Percentiles rank a stretch among this genome's conserved stretches.
Evolutionary conservation across 2,797 vertebrate genomes (phyloP).

Genomic region (Propithecus deckenii): DNA sequence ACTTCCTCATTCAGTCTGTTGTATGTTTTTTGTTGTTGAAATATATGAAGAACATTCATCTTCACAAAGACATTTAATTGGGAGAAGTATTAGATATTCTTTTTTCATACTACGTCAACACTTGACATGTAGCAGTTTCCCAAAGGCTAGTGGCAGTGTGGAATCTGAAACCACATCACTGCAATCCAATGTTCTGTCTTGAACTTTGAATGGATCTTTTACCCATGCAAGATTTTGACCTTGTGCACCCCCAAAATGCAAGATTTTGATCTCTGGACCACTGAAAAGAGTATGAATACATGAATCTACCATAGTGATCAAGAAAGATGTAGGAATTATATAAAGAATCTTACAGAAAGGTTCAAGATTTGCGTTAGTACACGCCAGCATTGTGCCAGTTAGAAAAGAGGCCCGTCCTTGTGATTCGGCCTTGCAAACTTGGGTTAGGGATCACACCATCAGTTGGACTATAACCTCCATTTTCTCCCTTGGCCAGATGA

Average conservation of each 20-base stretch:
- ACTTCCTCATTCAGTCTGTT: not conserved
- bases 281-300: not conserved
- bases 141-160: not conserved
- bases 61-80: not conserved
- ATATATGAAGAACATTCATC: not conserved
- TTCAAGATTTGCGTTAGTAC: not conserved
- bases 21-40: not conserved
- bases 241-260: not conserved
- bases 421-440: not conserved
- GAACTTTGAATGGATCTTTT: not conserved
- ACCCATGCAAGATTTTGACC: not conserved
- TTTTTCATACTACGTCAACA: not conserved
- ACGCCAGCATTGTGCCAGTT: not conserved
- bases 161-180: not conserved
- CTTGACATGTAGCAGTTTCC: not conserved
- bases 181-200: not conserved
- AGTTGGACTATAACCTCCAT: not conserved
- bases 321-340: not conserved
- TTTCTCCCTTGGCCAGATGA: not conserved
- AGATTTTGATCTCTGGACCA: not conserved
- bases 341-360: not conserved
- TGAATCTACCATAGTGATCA: not conserved
- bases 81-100: not conserved
- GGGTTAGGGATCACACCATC: fast-evolving
- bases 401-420: not conserved